Base-by-base conservation (phyloP, 1,140 invertebrate species). In the Radopholus similis region DNA sequence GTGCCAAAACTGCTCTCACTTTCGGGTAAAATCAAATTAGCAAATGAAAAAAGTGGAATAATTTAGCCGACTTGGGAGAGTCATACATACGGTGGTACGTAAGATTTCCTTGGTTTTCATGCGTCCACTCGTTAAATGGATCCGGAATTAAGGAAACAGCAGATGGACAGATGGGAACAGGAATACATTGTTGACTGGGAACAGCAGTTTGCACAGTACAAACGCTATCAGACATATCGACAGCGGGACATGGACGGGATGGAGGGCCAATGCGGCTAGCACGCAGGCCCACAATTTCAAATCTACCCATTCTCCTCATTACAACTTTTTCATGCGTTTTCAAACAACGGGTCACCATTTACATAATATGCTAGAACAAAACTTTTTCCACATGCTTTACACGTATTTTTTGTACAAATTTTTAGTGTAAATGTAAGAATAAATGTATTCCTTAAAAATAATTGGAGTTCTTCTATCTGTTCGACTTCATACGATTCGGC, bases 1-100 rank as follows among this genome's bases (percentile, higher is more conserved):
- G 86, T 95, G 82, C 93, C 93, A 59, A 89, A 92, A 82, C 85
- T 95, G 34, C 87, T 91, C 69, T 85, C 88, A 73, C 88, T 88
- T 9, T 84, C 85, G 55, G 81, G 86, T 87, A 77, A 30, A 30
- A 59, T 44, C 23, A 11, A 2, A 34, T 13, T 8, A 30, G 15
- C 32, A 15, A 42, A 28, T 66, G 30, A 23, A 38, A 60, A 38
- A 37, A 11, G 11, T 9, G 23, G 13, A 23, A 34, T 21, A 18
- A 74, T 70, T 72, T 11, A 85, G 85, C 81, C 18, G 83, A 85
- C 51, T 81, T 85, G 9, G 75, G 75, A 0, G 83, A 85, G 40
- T 76, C 79, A 15, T 85, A 85, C 58, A 77, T 79, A 53, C 76
- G 83, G 26, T 86, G 85, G n/a, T n/a, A n/a, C n/a, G n/a, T n/a